Base-by-base conservation (phyloP, 2,797 vertebrate genomes). In the Spinus pinus region DNA sequence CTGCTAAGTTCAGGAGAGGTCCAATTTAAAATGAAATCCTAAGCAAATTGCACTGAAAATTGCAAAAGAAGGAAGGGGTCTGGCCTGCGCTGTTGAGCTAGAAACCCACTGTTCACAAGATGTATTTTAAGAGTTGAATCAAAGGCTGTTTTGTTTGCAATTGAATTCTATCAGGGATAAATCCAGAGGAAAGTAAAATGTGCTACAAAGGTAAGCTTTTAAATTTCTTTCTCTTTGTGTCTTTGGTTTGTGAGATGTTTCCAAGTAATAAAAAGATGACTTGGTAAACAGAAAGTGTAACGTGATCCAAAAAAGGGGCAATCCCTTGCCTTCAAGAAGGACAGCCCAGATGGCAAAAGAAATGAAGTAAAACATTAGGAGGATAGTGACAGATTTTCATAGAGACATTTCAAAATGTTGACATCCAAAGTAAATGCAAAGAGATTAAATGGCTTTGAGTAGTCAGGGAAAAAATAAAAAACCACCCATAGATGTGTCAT, bases 381-480 rank as follows among this genome's bases (percentile, higher is more conserved):
- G n/a, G 87, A 73, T 27, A 80, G 81, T 79, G 81, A 88, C 77
- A 94, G 72, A 86, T 86, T 86, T 95, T 93, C 56, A 85, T n/a
- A 60, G 66, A 93, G 67, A 80, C 42, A 51, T 92, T 93, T 95
- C 71, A 96, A 86, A 96, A 94, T 77, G 80, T 85, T 96, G 95
- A 94, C 86, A 78, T 80, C 69, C n/a, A 53, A 70, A 94, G 46
- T 81, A 94, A 82, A 93, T 81, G 88, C 85, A 57, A 81, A 84
- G 91, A 95, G 58, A 96, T 89, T 94, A 94, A 94, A 72, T 77
- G 81, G 60, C 82, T 96, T 82, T 92, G 62, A 77, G 81, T 74
- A 91, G 89, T 93, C 78, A 94, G 88, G 73, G 80, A 80, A 90
- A 33, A 84, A 93, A 91, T 92, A 24, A 7, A 53, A 53, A n/a